These are phyloP conservation scores for Podilymbus podiceps DNA, from an alignment of 2,113 vertebrate genomes.

Conservation along the genomic window DNA sequence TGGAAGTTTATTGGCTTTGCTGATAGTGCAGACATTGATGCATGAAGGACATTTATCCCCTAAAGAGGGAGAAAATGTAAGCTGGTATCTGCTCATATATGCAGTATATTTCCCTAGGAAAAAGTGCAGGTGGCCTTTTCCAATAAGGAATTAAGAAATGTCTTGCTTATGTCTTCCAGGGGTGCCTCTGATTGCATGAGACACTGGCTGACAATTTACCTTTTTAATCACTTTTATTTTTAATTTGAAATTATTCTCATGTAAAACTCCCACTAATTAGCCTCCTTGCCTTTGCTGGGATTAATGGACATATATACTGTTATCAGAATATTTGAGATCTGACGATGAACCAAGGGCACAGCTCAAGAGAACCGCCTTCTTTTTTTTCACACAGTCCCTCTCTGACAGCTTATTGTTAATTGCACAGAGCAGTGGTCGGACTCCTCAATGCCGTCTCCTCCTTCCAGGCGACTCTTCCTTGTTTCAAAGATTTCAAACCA, in stretches of 20 bases:
- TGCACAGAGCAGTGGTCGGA: not conserved
- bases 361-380: conserved; percentile 61
- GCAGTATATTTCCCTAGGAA: not conserved
- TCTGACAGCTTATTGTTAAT: conserved; percentile 63
- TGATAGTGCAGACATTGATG: not conserved
- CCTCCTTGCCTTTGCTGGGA: conserved; percentile 45
- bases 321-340: conserved; percentile 57
- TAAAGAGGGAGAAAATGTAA: not conserved
- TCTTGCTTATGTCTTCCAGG: conserved; percentile 45
- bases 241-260: not conserved
- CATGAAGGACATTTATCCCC: not conserved
- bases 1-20: not conserved
- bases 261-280: conserved; percentile 66
- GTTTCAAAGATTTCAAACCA: conserved; percentile 66
- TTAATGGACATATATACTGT: not conserved
- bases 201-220: conserved; percentile 30
- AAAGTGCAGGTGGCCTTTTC: not conserved
- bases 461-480: conserved; percentile 52
- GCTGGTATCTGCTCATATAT: not conserved
- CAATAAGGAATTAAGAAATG: conserved; percentile 27
- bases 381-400: not conserved
- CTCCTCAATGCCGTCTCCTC: conserved; percentile 54
- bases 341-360: conserved; percentile 30
- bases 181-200: conserved; percentile 23
- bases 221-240: conserved; percentile 43